Conservation (phyloP, 2,888 invertebrate species). For the Drosophila stalkeri region DNA sequence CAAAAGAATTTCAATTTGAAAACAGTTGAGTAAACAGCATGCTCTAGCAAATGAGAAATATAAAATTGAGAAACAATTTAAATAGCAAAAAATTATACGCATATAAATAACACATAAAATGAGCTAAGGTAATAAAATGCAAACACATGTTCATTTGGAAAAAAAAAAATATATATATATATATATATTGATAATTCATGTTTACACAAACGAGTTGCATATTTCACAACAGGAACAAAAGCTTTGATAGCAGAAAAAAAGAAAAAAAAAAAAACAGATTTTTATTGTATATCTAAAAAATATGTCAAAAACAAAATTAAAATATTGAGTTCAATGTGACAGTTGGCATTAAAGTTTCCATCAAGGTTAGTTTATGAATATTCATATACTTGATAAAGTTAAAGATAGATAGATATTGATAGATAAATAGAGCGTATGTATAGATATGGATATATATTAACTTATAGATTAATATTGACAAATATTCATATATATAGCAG, state of each 20-base stretch:
- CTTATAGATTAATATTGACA: too few species aligned
- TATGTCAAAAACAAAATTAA: not conserved
- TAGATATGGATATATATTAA: too few species aligned
- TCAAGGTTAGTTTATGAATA: not conserved
- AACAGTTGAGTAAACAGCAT: slow-evolving; percentile 1
- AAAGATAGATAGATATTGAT: not conserved
- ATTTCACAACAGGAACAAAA: not conserved
- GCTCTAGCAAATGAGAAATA: not conserved
- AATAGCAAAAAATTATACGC: not conserved
- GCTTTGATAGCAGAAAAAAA: not conserved
- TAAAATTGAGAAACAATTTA: not conserved
- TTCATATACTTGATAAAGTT: not conserved
- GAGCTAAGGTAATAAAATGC: slow-evolving; percentile 5
- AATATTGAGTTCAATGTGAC: not conserved
- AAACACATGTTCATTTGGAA: slow-evolving; percentile 1
- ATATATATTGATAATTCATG: not conserved
- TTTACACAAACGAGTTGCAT: slow-evolving; percentile 4
- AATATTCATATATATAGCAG: too few species aligned
- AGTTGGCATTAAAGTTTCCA: not conserved
- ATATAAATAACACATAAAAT: not conserved
- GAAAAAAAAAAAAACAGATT: not conserved
- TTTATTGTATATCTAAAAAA: not conserved
- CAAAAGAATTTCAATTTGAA: not conserved
- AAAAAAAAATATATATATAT: not conserved
- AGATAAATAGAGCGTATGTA: too few species aligned